These are phyloP conservation scores for Thunnus thynnus DNA, from an alignment of 2,113 vertebrate species.

Conservation along the genomic window DNA sequence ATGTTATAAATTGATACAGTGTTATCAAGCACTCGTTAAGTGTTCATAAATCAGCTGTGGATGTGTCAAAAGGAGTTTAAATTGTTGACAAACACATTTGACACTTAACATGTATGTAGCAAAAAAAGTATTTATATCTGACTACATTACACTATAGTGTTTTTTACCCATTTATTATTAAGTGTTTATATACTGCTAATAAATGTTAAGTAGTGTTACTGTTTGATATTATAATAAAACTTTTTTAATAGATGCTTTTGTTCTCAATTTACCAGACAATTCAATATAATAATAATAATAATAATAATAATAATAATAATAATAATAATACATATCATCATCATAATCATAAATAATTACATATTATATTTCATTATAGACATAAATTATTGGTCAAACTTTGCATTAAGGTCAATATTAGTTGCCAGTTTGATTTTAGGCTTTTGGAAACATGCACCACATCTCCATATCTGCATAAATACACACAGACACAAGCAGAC, in stretches of 20 bases:
- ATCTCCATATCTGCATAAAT: conserved; percentile 37
- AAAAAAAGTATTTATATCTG: no score
- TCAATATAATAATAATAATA: no score
- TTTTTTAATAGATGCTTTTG: background rate
- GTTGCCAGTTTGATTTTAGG: conserved; percentile 11
- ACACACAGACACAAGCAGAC: conserved; percentile 24
- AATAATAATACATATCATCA: background rate
- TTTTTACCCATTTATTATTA: background rate
- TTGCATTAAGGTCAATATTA: conserved; percentile 18
- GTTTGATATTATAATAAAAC: background rate
- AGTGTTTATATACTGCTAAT: background rate
- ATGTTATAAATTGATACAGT: no score
- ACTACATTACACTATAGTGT: background rate
- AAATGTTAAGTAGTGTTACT: background rate
- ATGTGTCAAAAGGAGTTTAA: no score
- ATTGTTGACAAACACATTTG: no score
- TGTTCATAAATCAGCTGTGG: no score
- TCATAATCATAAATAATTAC: no score
- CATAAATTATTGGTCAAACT: background rate
- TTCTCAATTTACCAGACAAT: background rate
- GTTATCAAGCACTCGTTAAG: no score
- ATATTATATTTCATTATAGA: background rate
- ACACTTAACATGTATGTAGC: no score
- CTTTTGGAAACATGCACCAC: conserved; percentile 31
- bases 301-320: background rate